phyloP scores from a whole-genome alignment of 1,140 invertebrate species.

The Lepidotrigona ventralis region DNA sequence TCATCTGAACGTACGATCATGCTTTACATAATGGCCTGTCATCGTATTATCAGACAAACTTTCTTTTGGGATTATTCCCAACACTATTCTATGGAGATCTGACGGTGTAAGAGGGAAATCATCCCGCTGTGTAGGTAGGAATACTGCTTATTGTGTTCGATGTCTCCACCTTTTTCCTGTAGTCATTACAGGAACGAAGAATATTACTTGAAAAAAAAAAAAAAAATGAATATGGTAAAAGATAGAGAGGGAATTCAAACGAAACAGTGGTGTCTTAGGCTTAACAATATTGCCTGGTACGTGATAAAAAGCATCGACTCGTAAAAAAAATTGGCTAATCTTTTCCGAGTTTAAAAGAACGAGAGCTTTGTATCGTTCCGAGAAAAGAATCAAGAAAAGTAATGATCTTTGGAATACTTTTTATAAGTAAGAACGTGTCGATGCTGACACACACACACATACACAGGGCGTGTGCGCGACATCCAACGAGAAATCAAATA shows the following conservation, averaged over 20 bases:
- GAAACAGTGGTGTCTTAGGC: not conserved
- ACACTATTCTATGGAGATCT: constrained; percentile 49
- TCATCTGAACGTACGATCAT: not conserved
- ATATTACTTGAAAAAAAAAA: constrained; percentile 9
- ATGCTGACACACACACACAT: too few species aligned
- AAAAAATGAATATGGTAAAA: too few species aligned
- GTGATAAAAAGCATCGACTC: not conserved
- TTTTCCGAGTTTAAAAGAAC: not conserved
- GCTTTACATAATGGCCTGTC: constrained; percentile 48
- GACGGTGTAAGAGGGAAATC: constrained; percentile 42
- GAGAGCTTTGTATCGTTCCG: too few species aligned
- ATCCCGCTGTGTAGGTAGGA: constrained; percentile 17
- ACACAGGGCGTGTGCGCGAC: not conserved
- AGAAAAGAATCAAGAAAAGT: too few species aligned
- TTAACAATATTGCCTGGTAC: not conserved
- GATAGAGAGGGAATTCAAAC: not conserved
- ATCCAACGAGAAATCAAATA: not conserved
- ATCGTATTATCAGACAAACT: constrained; percentile 56
- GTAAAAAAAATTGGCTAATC: not conserved
- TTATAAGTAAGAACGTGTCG: too few species aligned
- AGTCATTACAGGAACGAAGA: constrained; percentile 34
- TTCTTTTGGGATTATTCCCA: constrained; percentile 58
- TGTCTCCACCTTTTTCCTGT: constrained; percentile 31
- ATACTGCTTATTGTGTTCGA: constrained; percentile 31
- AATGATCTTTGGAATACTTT: too few species aligned